Evolutionary conservation across 2,113 vertebrate genomes (phyloP).

Genomic region (Haemorhous mexicanus): DNA sequence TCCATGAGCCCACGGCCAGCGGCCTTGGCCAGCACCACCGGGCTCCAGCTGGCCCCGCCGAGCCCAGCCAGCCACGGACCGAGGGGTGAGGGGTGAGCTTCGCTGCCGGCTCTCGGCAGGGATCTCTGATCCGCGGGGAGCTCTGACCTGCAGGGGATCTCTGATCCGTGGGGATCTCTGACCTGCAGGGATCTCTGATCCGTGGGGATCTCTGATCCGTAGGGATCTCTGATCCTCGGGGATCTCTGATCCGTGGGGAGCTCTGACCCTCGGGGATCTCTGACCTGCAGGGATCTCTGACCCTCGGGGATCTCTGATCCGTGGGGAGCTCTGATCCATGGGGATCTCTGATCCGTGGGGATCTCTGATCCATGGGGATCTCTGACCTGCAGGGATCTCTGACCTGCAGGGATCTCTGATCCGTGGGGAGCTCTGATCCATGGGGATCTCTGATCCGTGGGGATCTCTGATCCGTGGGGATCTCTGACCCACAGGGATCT

Average conservation of each 20-base stretch:
- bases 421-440: rapidly evolving
- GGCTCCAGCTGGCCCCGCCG: not conserved
- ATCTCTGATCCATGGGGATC: too few species aligned
- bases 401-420: rapidly evolving
- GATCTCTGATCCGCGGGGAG: not conserved
- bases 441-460: rapidly evolving
- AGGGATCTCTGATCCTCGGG: too few species aligned
- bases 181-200: too few species aligned
- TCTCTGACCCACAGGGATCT: rapidly evolving
- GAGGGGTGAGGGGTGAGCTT: rapidly evolving
- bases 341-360: too few species aligned
- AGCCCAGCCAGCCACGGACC: rapidly evolving
- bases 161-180: too few species aligned
- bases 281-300: too few species aligned
- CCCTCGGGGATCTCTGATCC: too few species aligned
- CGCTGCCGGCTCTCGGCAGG: rapidly evolving
- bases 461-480: rapidly evolving
- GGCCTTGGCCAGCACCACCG: rapidly evolving
- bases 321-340: too few species aligned
- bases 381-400: too few species aligned
- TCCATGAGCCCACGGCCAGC: rapidly evolving
- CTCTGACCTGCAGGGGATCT: rapidly evolving
- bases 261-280: too few species aligned
- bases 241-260: too few species aligned
- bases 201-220: too few species aligned